phyloP scores from a whole-genome alignment of 2,797 vertebrate species.

The Sebastes cheni region DNA sequence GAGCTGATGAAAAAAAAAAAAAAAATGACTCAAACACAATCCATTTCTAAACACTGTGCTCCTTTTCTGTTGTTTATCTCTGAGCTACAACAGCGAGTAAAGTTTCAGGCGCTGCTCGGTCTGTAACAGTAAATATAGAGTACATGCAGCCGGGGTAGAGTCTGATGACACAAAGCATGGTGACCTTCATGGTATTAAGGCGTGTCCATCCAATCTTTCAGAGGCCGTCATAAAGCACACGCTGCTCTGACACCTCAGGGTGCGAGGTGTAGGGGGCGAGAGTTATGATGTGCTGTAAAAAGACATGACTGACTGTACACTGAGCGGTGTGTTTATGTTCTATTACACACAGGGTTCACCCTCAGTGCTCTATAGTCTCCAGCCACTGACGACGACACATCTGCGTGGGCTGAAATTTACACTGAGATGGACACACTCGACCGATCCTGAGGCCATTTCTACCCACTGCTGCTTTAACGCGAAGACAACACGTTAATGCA shows the following conservation, averaged over 20 bases:
- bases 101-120: background rate
- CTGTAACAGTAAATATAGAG: no score
- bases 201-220: constrained; percentile 58
- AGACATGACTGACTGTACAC: constrained; percentile 19
- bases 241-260: constrained; percentile 56
- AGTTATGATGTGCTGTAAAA: constrained; percentile 65
- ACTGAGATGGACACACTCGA: background rate
- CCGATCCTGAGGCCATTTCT: background rate
- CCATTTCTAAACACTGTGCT: background rate
- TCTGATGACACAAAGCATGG: constrained; percentile 1
- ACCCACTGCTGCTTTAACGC: no score
- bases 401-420: background rate
- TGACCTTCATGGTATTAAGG: constrained; percentile 65
- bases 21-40: constrained; percentile 22
- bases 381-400: background rate
- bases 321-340: constrained; percentile 28
- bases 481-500: no score
- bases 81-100: background rate
- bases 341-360: background rate
- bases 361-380: background rate
- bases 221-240: constrained; percentile 58
- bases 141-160: background rate
- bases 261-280: constrained; percentile 15
- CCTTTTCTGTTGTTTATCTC: constrained; percentile 2
- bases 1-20: constrained; percentile 44